Conservation (phyloP, 2,797 vertebrate genomes). For the Gastrophryne carolinensis region DNA sequence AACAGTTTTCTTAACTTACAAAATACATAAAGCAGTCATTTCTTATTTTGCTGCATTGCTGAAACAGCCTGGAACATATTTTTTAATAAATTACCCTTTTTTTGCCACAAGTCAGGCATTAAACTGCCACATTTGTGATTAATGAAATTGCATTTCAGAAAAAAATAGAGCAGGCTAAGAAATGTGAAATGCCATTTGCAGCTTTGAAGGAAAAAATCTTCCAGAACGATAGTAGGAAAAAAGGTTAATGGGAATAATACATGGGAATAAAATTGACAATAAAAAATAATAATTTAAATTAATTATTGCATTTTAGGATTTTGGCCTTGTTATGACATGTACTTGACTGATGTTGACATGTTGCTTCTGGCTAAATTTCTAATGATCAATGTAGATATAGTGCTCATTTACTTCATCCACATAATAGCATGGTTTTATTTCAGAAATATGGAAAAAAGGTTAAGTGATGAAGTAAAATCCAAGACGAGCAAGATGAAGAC, state of each 20-base stretch:
- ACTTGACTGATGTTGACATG: background rate
- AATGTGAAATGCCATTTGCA: background rate
- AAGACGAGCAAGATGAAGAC: background rate
- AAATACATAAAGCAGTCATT: conserved; percentile 60
- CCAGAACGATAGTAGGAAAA: background rate
- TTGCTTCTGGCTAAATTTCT: background rate
- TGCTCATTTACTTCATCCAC: background rate
- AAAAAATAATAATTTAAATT: background rate
- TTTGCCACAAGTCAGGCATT: conserved; percentile 60
- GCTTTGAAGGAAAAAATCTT: conserved; percentile 9
- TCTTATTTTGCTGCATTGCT: conserved; percentile 65
- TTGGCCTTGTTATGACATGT: background rate
- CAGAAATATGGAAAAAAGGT: background rate
- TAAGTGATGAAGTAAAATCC: background rate
- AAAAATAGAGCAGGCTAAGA: conserved; percentile 13
- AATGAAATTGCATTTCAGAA: conserved; percentile 56
- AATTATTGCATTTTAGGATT: background rate
- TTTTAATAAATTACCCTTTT: conserved; percentile 66
- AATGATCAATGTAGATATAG: background rate
- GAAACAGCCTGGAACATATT: conserved; percentile 61
- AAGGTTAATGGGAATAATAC: background rate
- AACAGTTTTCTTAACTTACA: conserved; percentile 52
- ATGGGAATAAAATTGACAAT: background rate
- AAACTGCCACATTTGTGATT: conserved; percentile 62
- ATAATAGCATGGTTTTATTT: background rate